phyloP scores from a whole-genome alignment of 2,113 vertebrate species.

The Carettochelys insculpta region DNA sequence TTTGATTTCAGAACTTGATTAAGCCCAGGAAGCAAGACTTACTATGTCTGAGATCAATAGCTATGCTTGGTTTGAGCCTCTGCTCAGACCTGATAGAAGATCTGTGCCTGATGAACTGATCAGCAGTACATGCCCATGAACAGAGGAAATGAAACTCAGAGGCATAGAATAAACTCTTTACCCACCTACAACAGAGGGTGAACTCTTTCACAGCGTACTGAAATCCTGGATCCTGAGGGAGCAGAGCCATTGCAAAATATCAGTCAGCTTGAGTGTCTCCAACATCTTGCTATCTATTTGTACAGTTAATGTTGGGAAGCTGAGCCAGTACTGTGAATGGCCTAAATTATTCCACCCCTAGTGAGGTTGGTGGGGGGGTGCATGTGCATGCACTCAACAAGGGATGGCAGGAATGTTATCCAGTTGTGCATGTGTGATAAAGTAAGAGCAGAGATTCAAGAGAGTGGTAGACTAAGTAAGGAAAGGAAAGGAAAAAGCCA shows the following conservation, averaged over 20 bases:
- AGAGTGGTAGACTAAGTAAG: background rate
- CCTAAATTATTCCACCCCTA: conserved; percentile 13
- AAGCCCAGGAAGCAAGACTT: accelerated
- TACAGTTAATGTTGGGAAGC: background rate
- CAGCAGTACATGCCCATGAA: background rate
- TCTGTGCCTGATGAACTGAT: background rate
- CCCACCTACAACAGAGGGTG: background rate
- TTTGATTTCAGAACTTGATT: background rate
- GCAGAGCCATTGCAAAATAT: background rate
- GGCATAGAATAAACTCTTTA: background rate
- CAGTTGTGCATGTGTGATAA: background rate
- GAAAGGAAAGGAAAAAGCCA: background rate
- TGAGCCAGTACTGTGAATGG: background rate
- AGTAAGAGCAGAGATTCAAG: background rate
- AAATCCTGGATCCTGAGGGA: background rate
- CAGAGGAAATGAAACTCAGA: background rate
- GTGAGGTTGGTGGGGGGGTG: background rate
- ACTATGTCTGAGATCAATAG: background rate
- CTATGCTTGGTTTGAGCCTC: background rate
- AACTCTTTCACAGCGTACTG: background rate
- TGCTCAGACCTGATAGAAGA: background rate
- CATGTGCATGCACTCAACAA: background rate
- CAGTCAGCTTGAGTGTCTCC: background rate
- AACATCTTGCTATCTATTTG: background rate
- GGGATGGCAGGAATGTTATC: background rate